phyloP scores from a whole-genome alignment of 2,797 vertebrate species.

The Alcedo atthis region DNA sequence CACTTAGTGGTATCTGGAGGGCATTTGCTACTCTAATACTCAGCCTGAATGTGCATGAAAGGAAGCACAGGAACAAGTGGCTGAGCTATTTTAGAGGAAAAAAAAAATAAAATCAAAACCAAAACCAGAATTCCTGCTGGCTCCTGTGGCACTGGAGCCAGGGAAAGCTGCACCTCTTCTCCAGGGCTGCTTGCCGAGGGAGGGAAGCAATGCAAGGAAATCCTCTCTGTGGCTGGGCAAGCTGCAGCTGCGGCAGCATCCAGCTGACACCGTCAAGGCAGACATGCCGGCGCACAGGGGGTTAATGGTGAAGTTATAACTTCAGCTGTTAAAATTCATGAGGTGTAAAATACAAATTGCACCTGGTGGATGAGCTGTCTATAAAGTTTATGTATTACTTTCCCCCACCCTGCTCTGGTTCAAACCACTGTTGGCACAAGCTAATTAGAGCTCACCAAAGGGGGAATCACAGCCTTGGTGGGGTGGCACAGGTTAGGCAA shows the following conservation, averaged over 20 bases:
- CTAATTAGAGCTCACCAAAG: conserved; percentile 14
- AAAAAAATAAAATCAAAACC: neutral
- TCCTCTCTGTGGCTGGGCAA: neutral
- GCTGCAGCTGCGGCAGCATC: rapidly evolving
- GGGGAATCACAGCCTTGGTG: neutral
- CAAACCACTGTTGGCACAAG: conserved; percentile 10
- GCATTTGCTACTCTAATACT: neutral
- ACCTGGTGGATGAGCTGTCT: conserved; percentile 73
- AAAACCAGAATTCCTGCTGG: neutral
- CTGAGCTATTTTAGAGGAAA: neutral
- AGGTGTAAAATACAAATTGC: conserved; percentile 76
- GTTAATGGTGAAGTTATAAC: conserved; percentile 73
- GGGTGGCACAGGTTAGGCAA: neutral
- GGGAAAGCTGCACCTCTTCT: neutral
- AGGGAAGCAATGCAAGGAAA: neutral
- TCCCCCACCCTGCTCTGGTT: neutral
- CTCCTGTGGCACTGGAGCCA: neutral
- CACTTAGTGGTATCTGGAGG: conserved; percentile 3
- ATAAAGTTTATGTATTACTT: conserved; percentile 70
- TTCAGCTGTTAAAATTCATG: conserved; percentile 78
- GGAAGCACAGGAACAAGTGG: neutral
- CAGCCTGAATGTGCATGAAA: neutral
- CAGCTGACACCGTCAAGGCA: neutral
- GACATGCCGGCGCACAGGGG: neutral
- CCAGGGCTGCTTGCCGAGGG: rapidly evolving